These are phyloP conservation scores for Phainopepla nitens DNA, from an alignment of 2,113 vertebrate species.

Conservation along the genomic window DNA sequence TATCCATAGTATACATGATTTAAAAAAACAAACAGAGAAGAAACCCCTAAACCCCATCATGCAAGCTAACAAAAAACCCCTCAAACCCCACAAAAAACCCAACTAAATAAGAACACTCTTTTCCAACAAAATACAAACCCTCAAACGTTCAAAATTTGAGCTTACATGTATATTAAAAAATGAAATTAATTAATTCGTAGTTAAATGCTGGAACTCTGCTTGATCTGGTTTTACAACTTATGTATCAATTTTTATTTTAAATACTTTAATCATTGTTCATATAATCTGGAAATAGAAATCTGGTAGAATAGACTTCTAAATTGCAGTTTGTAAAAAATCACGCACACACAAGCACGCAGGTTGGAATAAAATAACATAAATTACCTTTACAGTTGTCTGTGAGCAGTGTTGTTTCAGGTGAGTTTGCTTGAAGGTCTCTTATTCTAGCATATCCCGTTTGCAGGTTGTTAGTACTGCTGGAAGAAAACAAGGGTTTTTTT, in stretches of 20 bases:
- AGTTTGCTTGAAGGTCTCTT: constrained; percentile 4
- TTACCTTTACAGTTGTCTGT: constrained; percentile 38
- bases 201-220: not conserved
- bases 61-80: not conserved
- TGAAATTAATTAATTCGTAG: not conserved
- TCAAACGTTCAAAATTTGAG: not conserved
- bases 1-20: not conserved
- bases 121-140: not conserved
- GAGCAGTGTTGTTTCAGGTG: not conserved
- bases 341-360: not conserved
- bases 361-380: not conserved
- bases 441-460: not conserved
- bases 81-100: not conserved
- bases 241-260: not conserved
- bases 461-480: not conserved
- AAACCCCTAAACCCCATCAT: accelerated
- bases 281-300: not conserved
- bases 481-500: not conserved
- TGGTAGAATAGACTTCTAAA: not conserved
- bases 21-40: not conserved
- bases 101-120: accelerated
- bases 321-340: not conserved
- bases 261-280: not conserved
- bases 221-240: not conserved
- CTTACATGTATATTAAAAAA: not conserved